Evolutionary conservation across 2,113 vertebrate species (phyloP), one percentile per base, ranked within the genome.

Genomic region (Polypterus bichir): DNA sequence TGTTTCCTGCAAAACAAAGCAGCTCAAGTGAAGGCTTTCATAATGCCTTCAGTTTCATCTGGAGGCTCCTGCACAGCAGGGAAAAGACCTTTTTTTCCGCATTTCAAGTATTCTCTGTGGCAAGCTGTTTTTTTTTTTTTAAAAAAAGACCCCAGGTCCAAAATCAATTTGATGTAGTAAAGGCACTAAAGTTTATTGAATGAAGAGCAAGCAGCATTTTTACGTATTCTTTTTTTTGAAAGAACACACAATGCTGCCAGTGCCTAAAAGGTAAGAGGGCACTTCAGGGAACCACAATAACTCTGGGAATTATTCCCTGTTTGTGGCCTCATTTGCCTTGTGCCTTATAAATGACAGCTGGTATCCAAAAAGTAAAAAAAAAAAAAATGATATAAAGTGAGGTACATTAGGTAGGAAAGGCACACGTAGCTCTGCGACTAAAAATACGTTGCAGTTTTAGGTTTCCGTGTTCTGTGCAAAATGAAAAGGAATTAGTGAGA

Each of bases 1-100:
- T 66, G 53, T 65, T 74, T 77, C 63, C 70, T 61, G 47, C 55
- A 62, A 63, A 81, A 61, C 1, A 3, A 73, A 66, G 62, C 10
- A 47, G 66, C 60, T 54, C 27, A 27, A 27, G 27, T 27, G 27
- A 27, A 27, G 27, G 27, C 27, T 27, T 27, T 27, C 27, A 27
- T 27, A 27, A 27, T 27, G 27, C 27, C 27, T 27, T 27, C 27
- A 27, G 27, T 27, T 27, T 27, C 27, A 27, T 27, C 27, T 27
- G 27, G 27, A 27, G 27, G 56, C 62, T 57, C 52, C 44, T 70
- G 7, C 62, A 27, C 27, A 27, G 27, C 54, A 48, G 57, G 59
- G 53, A 48, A 7, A 63, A n/a, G 45, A 45, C 44, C 46, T 66
- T 59, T 2, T 57, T 62, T 67, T 70, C 62, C 68, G 60, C 5